Evolutionary conservation across 2,888 invertebrate genomes (phyloP), one percentile per base, ranked within the genome.

Genomic region (Ennomos erosarius): DNA sequence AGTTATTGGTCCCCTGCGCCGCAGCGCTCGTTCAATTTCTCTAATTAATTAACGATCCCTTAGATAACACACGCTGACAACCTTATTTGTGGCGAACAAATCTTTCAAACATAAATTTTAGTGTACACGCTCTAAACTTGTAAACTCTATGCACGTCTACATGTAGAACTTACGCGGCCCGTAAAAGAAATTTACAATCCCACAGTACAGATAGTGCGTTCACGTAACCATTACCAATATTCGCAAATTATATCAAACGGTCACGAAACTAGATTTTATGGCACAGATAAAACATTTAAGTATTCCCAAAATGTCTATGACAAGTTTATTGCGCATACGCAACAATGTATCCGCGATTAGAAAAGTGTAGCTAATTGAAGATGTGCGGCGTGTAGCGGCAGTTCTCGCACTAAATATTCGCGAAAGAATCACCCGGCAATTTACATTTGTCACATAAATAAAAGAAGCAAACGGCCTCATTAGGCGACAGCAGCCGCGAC

Each of bases 31-130:
- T 87, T 90, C 91, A 92, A 92, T 91, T 90, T 91, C 91, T 91
- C 91, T 92, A 92, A 92, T 92, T 92, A 92, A 91, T 91, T 91
- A 91, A 88, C 89, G 92, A 92, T 92, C 88, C 85, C 77, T 79
- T 87, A 90, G 91, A 91, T 91, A 91, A 91, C 85, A 82, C 83
- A 76, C 87, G 87, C 88, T 91, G 91, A 92, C 92, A 92, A 90
- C 85, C 87, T 92, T 91, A 92, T 92, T 92, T 92, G 92, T 92
- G 90, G 91, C 87, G 81, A 85, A 90, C 90, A 90, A 92, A 92
- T 91, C 90, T 90, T 86, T 85, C 81, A 85, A 81, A 85, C 91
- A 92, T 92, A 91, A 92, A 92, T 92, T 90, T 87, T 80, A 87
- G 76, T 83, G 80, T 88, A 90, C 90, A 90, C 85, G 88, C 83